phyloP scores from a whole-genome alignment of 2,797 vertebrate species.

The Rhinoraja longicauda region DNA sequence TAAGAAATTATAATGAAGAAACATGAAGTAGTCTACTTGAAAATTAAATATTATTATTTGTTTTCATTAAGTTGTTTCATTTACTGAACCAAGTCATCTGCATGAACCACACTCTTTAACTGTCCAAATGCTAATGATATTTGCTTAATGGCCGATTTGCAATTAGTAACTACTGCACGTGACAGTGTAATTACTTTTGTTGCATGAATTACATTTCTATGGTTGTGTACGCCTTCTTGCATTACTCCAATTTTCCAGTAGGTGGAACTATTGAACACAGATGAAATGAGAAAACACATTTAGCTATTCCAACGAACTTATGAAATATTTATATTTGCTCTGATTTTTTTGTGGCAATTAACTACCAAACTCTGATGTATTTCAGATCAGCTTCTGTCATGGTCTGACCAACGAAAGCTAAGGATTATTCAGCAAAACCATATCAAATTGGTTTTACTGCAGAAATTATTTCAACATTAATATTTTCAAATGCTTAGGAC shows the following conservation, averaged over 20 bases:
- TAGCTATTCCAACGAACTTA: too few relatives aligned
- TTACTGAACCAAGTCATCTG: background rate
- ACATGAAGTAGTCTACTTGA: background rate
- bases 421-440: too few relatives aligned
- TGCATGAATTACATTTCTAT: background rate
- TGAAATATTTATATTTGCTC: background rate
- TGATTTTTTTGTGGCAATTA: too few relatives aligned
- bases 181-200: background rate
- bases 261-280: background rate
- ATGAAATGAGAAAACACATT: background rate
- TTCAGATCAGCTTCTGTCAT: too few relatives aligned
- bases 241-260: background rate
- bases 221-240: background rate
- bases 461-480: too few relatives aligned
- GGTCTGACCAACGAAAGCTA: too few relatives aligned
- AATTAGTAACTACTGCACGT: background rate
- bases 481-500: too few relatives aligned
- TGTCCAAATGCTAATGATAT: background rate
- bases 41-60: background rate
- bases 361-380: too few relatives aligned
- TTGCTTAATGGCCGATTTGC: background rate
- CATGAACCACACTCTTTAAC: background rate
- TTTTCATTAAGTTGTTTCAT: background rate
- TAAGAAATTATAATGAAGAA: background rate
- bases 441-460: too few relatives aligned